Percentiles rank a stretch among this genome's conserved stretches.
Conservation (phyloP, 2,888 invertebrate genomes). For the Ichneumon xanthorius region DNA sequence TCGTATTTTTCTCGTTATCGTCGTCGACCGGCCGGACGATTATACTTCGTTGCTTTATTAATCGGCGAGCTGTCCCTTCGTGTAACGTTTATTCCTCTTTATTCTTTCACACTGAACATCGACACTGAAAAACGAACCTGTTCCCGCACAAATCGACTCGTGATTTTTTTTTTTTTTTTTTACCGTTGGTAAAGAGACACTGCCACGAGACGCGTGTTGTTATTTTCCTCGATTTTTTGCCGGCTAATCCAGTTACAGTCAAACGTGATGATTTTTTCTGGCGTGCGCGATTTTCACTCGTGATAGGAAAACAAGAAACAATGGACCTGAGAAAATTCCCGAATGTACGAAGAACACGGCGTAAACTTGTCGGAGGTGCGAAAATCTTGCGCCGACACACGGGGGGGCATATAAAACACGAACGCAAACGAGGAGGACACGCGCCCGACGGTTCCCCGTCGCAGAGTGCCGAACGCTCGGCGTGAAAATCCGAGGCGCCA, state of each 20-base stretch:
- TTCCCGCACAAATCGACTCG: background rate
- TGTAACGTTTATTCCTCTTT: conserved; percentile 15
- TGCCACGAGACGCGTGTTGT: conserved; percentile 25
- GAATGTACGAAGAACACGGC: background rate
- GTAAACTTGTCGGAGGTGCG: background rate
- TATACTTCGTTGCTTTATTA: conserved; percentile 9
- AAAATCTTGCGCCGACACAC: background rate
- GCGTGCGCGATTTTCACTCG: background rate
- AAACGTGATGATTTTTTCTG: background rate
- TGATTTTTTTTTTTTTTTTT: background rate
- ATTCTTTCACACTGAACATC: background rate
- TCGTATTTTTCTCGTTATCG: conserved; percentile 53
- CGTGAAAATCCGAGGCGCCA: conserved; percentile 65
- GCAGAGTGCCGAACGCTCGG: conserved; percentile 64
- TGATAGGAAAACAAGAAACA: background rate
- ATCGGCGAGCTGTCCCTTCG: background rate
- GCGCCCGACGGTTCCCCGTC: conserved; percentile 64
- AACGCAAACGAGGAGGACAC: conserved; percentile 50
- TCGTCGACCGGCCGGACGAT: conserved; percentile 23
- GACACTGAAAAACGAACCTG: conserved; percentile 12
- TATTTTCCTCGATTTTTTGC: background rate
- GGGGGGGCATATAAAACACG: conserved; percentile 5
- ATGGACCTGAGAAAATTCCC: background rate
- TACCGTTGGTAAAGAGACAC: background rate
- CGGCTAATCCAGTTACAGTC: background rate